Evolutionary conservation across 2,888 invertebrate species (phyloP), one percentile per base, ranked within the genome.

Genomic region (Athrips mouffetella): DNA sequence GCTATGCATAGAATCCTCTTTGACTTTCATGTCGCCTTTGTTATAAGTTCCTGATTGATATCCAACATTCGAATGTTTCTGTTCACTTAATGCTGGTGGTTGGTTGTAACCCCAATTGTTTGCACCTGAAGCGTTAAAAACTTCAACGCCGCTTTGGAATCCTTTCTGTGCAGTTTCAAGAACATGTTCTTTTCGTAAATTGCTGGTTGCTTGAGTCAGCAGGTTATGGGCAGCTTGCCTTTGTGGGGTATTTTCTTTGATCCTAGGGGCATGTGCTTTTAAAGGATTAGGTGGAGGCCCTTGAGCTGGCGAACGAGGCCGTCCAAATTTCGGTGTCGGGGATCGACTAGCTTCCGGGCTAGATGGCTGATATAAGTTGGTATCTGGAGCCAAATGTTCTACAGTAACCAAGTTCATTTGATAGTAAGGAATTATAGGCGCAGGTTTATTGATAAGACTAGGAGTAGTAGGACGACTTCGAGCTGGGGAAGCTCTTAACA

Each of bases 391-490:
- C 47, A 80, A 65, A 65, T 91, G 91, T 66, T 92, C 91, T 35
- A 92, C 92, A n/a, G 92, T 90, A 25, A 93, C 91, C 58, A 95
- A 85, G 74, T 93, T 93, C 76, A 92, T 92, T 78, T 96, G 95
- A 70, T 96, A 96, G 62, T 91, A 91, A 6, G 95, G 95, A 58
- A 96, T 91, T 44, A 91, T 89, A 8, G 94, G 92, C 1, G 94
- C 93, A 20, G 94, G 93, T 75, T 92, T 92, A 68, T 94, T 94
- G 50, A 91, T 92, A 80, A 91, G 77, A 66, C 93, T 92, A 0
- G 94, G 94, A 15, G 94, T 94, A 50, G 89, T 86, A 3, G 94
- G 90, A 48, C 93, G 86, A 54, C 87, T 86, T 42, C 86, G 77
- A 21, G 80, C 79, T 1, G 91, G 89, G 10, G 92, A 91, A 51